Evolutionary conservation across 2,888 invertebrate species (phyloP).

Genomic region (Netelia fuscicornis): DNA sequence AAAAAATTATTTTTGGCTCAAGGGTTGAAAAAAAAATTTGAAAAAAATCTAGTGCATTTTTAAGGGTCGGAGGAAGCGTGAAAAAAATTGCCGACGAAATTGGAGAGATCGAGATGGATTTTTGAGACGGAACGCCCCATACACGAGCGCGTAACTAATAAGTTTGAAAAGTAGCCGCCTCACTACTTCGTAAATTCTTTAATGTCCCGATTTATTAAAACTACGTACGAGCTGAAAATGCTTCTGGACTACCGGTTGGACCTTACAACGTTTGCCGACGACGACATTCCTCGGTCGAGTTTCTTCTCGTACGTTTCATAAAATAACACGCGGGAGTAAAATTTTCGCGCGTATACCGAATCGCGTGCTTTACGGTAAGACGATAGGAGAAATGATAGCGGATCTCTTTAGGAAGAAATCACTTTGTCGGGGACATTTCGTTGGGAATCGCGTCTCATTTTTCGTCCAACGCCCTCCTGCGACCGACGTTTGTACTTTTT

Average conservation of each 20-base stretch:
- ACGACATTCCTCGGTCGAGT: conserved; percentile 60
- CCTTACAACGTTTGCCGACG: conserved; percentile 48
- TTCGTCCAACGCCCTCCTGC: not conserved
- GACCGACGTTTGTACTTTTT: not conserved
- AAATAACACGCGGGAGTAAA: conserved; percentile 46
- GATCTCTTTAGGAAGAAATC: conserved; percentile 60
- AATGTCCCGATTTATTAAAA: conserved; percentile 74
- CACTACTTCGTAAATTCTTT: conserved; percentile 73
- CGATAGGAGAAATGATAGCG: conserved; percentile 65
- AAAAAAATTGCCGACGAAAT: no score
- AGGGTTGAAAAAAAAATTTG: no score
- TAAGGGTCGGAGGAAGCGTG: not conserved
- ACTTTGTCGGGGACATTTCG: conserved; percentile 25
- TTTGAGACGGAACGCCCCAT: no score
- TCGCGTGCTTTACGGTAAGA: conserved; percentile 58
- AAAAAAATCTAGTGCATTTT: no score
- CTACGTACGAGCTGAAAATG: conserved; percentile 56
- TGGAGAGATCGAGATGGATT: no score
- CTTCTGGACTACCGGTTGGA: conserved; percentile 46
- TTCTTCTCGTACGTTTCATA: conserved; percentile 33
- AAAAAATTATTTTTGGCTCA: no score
- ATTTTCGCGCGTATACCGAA: conserved; percentile 32
- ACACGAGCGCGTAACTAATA: not conserved
- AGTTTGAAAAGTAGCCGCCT: conserved; percentile 40
- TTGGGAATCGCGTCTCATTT: not conserved